phyloP scores from a whole-genome alignment of 2,113 vertebrate genomes.

The Chaetura pelagica region DNA sequence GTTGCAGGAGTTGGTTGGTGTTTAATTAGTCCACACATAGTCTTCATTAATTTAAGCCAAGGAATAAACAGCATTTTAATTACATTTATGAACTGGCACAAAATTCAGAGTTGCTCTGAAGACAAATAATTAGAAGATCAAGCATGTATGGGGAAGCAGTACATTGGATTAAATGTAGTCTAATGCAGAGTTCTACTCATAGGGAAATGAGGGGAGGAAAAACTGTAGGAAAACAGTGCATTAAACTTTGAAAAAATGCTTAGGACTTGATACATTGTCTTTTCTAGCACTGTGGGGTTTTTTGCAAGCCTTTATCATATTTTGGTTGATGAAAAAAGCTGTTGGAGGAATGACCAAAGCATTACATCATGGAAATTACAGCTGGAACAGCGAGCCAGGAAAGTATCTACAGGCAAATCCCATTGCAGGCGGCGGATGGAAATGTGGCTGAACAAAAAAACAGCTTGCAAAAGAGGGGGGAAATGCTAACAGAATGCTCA shows the following conservation, averaged over 20 bases:
- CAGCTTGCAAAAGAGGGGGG: neutral
- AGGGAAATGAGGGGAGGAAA: neutral
- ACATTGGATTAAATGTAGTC: neutral
- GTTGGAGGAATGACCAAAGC: neutral
- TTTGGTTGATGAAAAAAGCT: neutral
- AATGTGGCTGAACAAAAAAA: neutral
- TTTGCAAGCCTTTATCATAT: neutral
- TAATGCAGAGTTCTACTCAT: neutral
- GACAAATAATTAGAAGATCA: neutral
- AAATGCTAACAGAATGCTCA: neutral
- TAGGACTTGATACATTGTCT: neutral
- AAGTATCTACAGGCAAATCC: slow-evolving; percentile 3
- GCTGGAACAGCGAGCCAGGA: neutral
- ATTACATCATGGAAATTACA: slow-evolving; percentile 4
- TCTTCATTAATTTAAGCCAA: slow-evolving; percentile 8
- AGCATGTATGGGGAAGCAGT: neutral
- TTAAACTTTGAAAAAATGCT: neutral
- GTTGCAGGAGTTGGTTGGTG: neutral
- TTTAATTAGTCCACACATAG: neutral
- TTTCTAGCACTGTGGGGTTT: neutral
- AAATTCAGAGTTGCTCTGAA: neutral
- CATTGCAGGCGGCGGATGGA: neutral
- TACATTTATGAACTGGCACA: neutral
- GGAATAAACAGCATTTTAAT: slow-evolving; percentile 31
- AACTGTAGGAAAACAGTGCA: neutral